Evolutionary conservation across 2,113 vertebrate species (phyloP).

Genomic region (Todiramphus chloris): DNA sequence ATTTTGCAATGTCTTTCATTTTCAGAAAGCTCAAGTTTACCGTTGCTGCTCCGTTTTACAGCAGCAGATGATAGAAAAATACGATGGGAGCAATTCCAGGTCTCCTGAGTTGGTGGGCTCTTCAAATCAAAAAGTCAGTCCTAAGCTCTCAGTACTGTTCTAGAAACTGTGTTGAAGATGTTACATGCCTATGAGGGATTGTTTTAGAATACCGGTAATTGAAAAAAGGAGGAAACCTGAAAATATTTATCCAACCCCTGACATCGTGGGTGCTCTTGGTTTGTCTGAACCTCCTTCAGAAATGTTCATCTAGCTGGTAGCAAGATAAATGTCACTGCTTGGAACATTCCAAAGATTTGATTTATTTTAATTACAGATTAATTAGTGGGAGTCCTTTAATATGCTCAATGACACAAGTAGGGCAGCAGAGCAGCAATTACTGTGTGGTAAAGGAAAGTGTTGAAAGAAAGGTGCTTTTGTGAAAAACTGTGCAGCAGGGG

Average conservation of each 20-base stretch:
- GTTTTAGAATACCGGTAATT: background rate
- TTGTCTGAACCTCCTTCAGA: background rate
- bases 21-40: background rate
- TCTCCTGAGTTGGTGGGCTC: background rate
- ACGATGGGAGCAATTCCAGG: background rate
- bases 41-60: background rate
- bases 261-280: background rate
- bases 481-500: background rate
- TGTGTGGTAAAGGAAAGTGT: background rate
- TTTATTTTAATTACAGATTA: slow-evolving; percentile 26
- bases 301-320: background rate
- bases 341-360: background rate
- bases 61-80: background rate
- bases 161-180: background rate
- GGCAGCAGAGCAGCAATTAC: background rate
- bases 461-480: background rate
- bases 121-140: background rate
- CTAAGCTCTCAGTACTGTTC: background rate
- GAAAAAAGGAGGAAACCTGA: background rate
- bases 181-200: background rate
- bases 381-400: background rate
- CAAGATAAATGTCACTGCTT: background rate
- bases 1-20: background rate
- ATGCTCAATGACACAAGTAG: slow-evolving; percentile 21
- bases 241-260: background rate